These are phyloP conservation scores for Recurvirostra avosetta DNA, from an alignment of 2,113 vertebrate genomes.

Conservation along the genomic window DNA sequence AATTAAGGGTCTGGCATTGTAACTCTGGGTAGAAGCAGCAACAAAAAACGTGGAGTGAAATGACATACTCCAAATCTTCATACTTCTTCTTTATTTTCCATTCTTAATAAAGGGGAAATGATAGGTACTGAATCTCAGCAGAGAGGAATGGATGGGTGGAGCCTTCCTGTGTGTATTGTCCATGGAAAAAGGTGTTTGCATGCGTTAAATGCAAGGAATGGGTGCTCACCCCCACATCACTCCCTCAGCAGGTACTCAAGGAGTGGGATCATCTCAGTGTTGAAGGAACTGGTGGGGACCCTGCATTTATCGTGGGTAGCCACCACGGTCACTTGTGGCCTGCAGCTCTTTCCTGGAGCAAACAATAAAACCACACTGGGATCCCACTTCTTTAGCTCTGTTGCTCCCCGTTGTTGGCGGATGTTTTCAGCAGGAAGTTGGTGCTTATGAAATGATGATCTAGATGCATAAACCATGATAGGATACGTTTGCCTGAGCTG, in stretches of 20 bases:
- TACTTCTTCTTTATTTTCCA: not conserved
- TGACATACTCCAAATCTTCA: no score
- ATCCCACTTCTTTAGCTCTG: not conserved
- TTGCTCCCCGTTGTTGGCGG: not conserved
- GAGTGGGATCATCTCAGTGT: not conserved
- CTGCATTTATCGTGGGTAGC: rapidly evolving
- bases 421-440: not conserved
- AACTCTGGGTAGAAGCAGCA: not conserved
- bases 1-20: not conserved
- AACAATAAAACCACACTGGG: not conserved
- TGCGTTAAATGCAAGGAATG: not conserved
- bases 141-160: not conserved
- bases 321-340: not conserved
- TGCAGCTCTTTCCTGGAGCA: not conserved
- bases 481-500: not conserved
- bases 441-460: not conserved
- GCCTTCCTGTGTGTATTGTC: not conserved
- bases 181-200: not conserved
- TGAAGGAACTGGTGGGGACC: not conserved
- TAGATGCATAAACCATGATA: not conserved
- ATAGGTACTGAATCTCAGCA: not conserved
- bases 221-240: not conserved
- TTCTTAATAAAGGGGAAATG: not conserved
- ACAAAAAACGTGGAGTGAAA: not conserved
- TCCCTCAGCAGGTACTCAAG: not conserved